Evolutionary conservation across 2,888 invertebrate genomes (phyloP).

Genomic region (Coelinius sp.): DNA sequence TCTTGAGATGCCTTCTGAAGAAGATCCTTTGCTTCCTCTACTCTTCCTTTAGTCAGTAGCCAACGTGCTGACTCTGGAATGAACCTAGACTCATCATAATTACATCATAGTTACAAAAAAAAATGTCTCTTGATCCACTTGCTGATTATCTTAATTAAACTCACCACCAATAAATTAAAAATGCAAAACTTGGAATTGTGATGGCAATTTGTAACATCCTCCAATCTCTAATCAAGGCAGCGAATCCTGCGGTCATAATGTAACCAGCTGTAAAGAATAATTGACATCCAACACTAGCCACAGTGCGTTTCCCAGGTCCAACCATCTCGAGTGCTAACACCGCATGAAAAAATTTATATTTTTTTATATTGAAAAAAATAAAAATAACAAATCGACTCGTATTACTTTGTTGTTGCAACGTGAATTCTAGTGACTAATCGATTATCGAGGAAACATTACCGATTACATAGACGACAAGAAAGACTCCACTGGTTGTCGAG

Average conservation of each 20-base stretch:
- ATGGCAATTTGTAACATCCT: constrained; percentile 79
- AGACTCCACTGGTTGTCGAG: constrained; percentile 83
- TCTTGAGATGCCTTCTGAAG: constrained; percentile 77
- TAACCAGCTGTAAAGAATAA: constrained; percentile 83
- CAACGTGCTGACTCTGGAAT: constrained; percentile 84
- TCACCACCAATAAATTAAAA: constrained; percentile 80
- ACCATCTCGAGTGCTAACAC: constrained; percentile 79
- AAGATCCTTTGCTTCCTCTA: constrained; percentile 76
- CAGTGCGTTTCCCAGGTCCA: constrained; percentile 78
- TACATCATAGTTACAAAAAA: background rate
- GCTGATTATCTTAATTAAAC: too few species aligned
- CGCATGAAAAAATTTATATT: background rate
- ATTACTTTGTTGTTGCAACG: background rate
- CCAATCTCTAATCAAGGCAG: constrained; percentile 80
- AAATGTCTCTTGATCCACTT: too few species aligned
- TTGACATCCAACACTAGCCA: constrained; percentile 82
- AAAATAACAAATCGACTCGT: background rate
- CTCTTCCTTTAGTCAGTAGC: constrained; percentile 78
- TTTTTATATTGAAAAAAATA: background rate
- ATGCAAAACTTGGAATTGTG: constrained; percentile 79
- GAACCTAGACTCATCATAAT: constrained; percentile 69
- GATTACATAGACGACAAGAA: constrained; percentile 84
- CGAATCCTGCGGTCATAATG: constrained; percentile 78
- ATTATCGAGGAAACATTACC: constrained; percentile 71
- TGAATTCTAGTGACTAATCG: background rate